A percentile compares a stretch with the other conserved stretches of the same genome.
phyloP scores from a whole-genome alignment of 1,140 invertebrate genomes.

The Eriosoma lanigerum region DNA sequence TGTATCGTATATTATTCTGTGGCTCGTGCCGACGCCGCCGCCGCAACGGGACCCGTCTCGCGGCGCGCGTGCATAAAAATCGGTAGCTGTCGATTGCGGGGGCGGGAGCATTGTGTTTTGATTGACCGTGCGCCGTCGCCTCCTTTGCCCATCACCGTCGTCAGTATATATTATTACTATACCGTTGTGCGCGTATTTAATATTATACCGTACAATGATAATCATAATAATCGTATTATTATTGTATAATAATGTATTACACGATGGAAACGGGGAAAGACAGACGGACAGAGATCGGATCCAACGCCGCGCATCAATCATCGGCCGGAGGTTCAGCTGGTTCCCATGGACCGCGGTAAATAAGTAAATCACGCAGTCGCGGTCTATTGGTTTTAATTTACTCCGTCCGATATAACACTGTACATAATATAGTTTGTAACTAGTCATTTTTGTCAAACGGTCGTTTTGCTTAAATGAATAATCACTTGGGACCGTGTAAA shows the following conservation, averaged over 20 bases:
- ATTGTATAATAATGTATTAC: neutral
- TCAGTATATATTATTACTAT: too few species aligned
- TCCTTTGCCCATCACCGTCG: neutral
- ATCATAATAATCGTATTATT: neutral
- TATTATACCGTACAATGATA: neutral
- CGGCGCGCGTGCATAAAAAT: neutral
- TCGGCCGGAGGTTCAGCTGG: conserved; percentile 32
- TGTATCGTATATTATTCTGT: conserved; percentile 1
- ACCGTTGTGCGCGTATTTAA: neutral
- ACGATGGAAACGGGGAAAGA: too few species aligned
- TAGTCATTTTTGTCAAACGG: conserved; percentile 39
- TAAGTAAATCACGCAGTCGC: conserved; percentile 11
- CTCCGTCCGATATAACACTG: neutral
- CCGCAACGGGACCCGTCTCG: neutral
- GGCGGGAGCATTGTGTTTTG: conserved; percentile 29
- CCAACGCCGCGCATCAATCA: conserved; percentile 42
- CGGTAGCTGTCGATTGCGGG: conserved; percentile 2
- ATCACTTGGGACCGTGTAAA: neutral
- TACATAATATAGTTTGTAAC: neutral
- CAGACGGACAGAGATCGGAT: neutral
- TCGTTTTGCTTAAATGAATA: conserved; percentile 30
- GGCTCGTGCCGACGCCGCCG: neutral
- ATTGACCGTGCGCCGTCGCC: neutral
- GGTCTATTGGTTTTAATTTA: conserved; percentile 51
- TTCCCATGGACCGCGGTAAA: conserved; percentile 39